Evolutionary conservation across 2,888 invertebrate genomes (phyloP).

Genomic region (Coenonympha glycerion): DNA sequence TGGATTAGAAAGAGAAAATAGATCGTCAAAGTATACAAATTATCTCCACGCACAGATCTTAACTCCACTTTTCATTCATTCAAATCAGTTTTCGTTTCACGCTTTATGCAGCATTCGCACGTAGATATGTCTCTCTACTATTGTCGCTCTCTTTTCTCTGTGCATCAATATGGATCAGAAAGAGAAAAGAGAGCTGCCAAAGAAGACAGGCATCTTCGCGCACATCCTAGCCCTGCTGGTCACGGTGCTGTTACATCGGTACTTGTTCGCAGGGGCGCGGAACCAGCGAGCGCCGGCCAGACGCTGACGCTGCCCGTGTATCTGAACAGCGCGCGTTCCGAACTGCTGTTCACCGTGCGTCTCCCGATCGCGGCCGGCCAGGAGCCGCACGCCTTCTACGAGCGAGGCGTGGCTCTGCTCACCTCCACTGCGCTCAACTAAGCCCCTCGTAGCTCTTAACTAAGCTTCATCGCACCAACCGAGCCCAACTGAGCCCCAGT

Average conservation of each 20-base stretch:
- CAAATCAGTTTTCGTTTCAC: too few species aligned
- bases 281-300: constrained; percentile 65
- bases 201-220: too few species aligned
- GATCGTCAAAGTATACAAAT: too few species aligned
- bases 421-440: constrained; percentile 93
- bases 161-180: too few species aligned
- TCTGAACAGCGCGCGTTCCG: constrained; percentile 95
- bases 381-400: constrained; percentile 97
- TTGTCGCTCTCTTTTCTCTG: too few species aligned
- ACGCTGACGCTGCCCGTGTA: constrained; percentile 94
- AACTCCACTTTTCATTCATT: too few species aligned
- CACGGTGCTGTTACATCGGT: neutral
- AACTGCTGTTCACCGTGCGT: constrained; percentile 95
- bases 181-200: too few species aligned
- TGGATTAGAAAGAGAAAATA: too few species aligned
- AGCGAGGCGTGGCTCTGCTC: constrained; percentile 97
- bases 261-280: constrained; percentile 48
- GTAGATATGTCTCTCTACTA: too few species aligned
- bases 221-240: too few species aligned
- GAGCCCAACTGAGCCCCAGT: neutral
- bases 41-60: too few species aligned
- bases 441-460: constrained; percentile 4
- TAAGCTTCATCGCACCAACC: neutral
- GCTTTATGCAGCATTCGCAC: too few species aligned
- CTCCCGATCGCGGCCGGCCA: constrained; percentile 93